phyloP scores from a whole-genome alignment of 2,797 vertebrate genomes.

The Pipistrellus pipistrellus region DNA sequence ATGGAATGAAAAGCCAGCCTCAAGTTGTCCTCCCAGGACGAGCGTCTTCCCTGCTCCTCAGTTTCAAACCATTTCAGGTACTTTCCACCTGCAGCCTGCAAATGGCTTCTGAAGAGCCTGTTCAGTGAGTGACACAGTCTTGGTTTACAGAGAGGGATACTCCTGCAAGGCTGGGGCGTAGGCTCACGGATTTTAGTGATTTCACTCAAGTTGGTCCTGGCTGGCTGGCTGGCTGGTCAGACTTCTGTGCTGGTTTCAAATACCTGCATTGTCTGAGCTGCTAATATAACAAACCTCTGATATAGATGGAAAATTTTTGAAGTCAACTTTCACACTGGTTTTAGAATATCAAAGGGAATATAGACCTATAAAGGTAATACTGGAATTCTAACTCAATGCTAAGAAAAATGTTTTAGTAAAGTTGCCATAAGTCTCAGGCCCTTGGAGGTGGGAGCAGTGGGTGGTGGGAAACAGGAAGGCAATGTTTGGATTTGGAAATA shows the following conservation, averaged over 20 bases:
- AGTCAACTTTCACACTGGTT: constrained; percentile 56
- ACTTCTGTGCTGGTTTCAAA: constrained; percentile 22
- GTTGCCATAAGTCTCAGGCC: background rate
- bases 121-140: background rate
- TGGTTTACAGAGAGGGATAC: constrained; percentile 26
- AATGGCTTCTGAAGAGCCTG: constrained; percentile 31
- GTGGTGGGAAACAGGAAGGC: background rate
- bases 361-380: constrained; percentile 48
- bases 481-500: constrained; percentile 13
- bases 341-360: constrained; percentile 73
- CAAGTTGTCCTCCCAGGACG: background rate
- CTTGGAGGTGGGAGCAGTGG: background rate
- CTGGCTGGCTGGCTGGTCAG: background rate
- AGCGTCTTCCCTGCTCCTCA: constrained; percentile 49
- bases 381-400: constrained; percentile 52
- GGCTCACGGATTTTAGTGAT: background rate
- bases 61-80: background rate
- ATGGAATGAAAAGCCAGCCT: constrained; percentile 20
- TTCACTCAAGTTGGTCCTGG: background rate
- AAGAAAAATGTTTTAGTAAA: constrained; percentile 59
- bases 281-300: constrained; percentile 14
- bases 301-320: constrained; percentile 55
- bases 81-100: background rate
- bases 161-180: background rate
- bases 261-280: constrained; percentile 1